Evolutionary conservation across 2,888 invertebrate genomes (phyloP).

Genomic region (Thymelicus lineola): DNA sequence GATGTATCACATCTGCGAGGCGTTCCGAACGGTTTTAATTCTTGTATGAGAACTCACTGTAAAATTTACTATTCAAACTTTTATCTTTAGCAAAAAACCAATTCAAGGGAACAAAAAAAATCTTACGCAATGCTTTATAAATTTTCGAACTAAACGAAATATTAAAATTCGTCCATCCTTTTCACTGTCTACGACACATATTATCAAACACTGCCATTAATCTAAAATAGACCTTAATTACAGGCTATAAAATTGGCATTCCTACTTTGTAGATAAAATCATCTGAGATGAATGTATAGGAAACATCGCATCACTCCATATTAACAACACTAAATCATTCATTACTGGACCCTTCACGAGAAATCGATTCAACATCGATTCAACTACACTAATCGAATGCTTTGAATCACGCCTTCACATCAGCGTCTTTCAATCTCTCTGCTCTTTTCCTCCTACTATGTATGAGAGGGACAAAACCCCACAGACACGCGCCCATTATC

Average conservation of each 20-base stretch:
- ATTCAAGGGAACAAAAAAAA: no score
- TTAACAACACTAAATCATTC: background rate
- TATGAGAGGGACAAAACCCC: conserved; percentile 91
- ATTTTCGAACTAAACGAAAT: no score
- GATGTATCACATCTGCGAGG: no score
- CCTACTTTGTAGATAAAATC: conserved; percentile 4
- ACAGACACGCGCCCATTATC: conserved; percentile 89
- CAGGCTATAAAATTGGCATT: conserved; percentile 4
- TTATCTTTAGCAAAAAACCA: no score
- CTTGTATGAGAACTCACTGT: no score
- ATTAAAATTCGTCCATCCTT: background rate
- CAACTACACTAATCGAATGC: conserved; percentile 22
- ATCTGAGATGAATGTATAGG: no score
- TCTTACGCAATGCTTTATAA: no score
- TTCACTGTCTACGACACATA: background rate
- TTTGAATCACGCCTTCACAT: conserved; percentile 58
- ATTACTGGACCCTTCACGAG: conserved; percentile 13
- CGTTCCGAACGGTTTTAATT: no score
- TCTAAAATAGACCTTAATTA: conserved; percentile 4
- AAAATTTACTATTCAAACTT: no score
- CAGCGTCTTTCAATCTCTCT: conserved; percentile 45
- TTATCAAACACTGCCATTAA: background rate
- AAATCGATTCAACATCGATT: conserved; percentile 10
- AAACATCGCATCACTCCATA: background rate
- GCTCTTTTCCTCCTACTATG: conserved; percentile 67